Percentiles rank a stretch among this genome's conserved stretches.
These are phyloP conservation scores for Laticauda colubrina DNA, from an alignment of 2,113 vertebrate species.

Conservation along the genomic window DNA sequence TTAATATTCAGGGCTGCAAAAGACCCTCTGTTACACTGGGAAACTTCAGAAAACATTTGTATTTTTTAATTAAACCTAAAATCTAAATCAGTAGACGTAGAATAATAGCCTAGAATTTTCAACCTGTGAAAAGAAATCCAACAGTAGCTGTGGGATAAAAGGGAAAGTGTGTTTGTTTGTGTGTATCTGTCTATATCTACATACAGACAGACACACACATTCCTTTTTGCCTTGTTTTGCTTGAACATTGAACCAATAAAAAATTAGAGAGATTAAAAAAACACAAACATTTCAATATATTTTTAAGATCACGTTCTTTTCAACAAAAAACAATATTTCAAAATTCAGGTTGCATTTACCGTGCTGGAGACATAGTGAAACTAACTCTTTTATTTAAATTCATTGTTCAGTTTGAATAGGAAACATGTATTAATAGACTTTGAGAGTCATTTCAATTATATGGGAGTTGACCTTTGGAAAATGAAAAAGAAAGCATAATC, in stretches of 20 bases:
- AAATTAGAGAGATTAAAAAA: not conserved
- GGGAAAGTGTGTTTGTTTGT: not conserved
- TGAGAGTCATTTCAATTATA: not conserved
- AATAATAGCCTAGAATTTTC: not conserved
- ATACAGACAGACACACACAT: too few relatives aligned
- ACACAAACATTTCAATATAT: not conserved
- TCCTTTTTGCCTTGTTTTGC: too few relatives aligned
- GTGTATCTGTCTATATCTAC: not conserved
- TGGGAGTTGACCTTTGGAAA: not conserved
- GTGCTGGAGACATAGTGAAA: not conserved
- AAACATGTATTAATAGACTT: not conserved
- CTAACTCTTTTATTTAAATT: not conserved
- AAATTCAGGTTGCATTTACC: not conserved
- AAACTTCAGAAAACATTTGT: not conserved
- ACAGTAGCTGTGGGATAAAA: not conserved
- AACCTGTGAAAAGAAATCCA: not conserved
- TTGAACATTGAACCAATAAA: too few relatives aligned
- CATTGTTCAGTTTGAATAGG: not conserved
- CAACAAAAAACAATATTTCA: not conserved
- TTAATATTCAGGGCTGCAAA: not conserved
- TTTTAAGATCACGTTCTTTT: not conserved
- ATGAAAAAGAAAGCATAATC: too few relatives aligned
- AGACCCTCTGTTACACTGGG: not conserved
- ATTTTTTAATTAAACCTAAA: not conserved
- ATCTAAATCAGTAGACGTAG: not conserved